phyloP scores from a whole-genome alignment of 2,113 vertebrate species.

The Hippocampus abdominalis region DNA sequence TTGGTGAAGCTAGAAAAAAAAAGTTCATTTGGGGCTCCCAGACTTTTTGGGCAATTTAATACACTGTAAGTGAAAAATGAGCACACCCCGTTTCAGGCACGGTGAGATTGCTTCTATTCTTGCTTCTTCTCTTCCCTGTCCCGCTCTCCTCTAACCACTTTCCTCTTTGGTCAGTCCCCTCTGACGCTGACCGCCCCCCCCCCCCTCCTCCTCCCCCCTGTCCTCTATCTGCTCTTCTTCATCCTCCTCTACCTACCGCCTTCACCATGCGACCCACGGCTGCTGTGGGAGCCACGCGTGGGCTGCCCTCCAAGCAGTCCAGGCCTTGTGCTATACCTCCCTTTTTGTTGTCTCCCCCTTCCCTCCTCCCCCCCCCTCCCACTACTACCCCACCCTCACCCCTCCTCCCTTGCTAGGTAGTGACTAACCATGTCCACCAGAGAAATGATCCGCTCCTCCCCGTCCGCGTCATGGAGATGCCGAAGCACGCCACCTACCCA shows the following conservation, averaged over 20 bases:
- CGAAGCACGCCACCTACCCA: slow-evolving; percentile 81
- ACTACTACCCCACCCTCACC: slow-evolving; percentile 64
- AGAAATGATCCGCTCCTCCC: slow-evolving; percentile 72
- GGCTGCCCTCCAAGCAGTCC: slow-evolving; percentile 65
- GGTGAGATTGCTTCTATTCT: slow-evolving; percentile 34
- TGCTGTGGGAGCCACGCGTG: slow-evolving; percentile 56
- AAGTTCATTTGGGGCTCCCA: neutral
- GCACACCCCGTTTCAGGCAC: slow-evolving; percentile 16
- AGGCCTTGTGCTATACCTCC: slow-evolving; percentile 75
- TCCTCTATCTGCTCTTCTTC: slow-evolving; percentile 8
- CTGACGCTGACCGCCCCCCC: neutral
- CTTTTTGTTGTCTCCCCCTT: slow-evolving; percentile 71
- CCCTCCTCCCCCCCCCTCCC: slow-evolving; percentile 71
- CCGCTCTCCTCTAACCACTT: slow-evolving; percentile 5
- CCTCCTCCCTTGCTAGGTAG: slow-evolving; percentile 80
- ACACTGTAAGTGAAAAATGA: neutral
- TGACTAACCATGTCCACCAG: slow-evolving; percentile 80
- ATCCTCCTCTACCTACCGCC: slow-evolving; percentile 26
- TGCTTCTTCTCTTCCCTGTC: neutral
- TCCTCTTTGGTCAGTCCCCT: slow-evolving; percentile 7
- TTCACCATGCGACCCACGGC: slow-evolving; percentile 45
- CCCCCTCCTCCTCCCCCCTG: neutral
- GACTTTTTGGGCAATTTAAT: neutral
- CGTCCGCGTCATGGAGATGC: slow-evolving; percentile 75
- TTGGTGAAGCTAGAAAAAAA: neutral